Conservation (phyloP, 2,797 vertebrate species). For the Setipinna tenuifilis region DNA sequence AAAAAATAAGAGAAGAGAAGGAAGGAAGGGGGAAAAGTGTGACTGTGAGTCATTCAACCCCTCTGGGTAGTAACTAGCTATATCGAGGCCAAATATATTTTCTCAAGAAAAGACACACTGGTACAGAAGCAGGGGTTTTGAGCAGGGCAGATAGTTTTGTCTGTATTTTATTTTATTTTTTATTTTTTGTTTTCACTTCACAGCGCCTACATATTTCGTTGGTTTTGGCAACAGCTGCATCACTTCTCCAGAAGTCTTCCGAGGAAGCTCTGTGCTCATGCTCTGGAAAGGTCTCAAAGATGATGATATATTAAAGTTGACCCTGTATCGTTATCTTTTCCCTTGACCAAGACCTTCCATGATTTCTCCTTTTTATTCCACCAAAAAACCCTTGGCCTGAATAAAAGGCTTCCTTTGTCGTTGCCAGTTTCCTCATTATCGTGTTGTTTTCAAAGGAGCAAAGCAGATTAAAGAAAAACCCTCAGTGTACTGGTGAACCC, state of each 20-base stretch:
- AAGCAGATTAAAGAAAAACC: not conserved
- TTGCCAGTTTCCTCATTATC: not conserved
- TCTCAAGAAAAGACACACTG: not conserved
- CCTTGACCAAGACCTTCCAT: not conserved
- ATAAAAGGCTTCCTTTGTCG: not conserved
- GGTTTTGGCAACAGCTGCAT: not conserved
- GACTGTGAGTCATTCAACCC: not conserved
- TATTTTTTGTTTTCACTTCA: not conserved
- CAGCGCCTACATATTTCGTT: not conserved
- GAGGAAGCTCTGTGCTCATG: not conserved
- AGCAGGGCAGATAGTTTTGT: not conserved
- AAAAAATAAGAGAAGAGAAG: slow-evolving; percentile 18
- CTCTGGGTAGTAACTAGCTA: not conserved
- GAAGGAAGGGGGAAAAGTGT: not conserved
- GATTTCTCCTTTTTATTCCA: not conserved
- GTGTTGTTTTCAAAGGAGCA: not conserved
- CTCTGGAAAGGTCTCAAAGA: not conserved
- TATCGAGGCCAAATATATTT: too few species aligned
- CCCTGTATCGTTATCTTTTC: not conserved
- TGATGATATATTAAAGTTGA: slow-evolving; percentile 8
- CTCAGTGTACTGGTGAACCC: not conserved
- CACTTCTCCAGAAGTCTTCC: slow-evolving; percentile 18
- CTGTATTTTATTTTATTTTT: not conserved
- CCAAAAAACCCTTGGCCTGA: not conserved
- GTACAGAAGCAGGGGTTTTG: slow-evolving; percentile 1